Base-by-base conservation (phyloP, 2,797 vertebrate species). In the Thamnophis elegans region DNA sequence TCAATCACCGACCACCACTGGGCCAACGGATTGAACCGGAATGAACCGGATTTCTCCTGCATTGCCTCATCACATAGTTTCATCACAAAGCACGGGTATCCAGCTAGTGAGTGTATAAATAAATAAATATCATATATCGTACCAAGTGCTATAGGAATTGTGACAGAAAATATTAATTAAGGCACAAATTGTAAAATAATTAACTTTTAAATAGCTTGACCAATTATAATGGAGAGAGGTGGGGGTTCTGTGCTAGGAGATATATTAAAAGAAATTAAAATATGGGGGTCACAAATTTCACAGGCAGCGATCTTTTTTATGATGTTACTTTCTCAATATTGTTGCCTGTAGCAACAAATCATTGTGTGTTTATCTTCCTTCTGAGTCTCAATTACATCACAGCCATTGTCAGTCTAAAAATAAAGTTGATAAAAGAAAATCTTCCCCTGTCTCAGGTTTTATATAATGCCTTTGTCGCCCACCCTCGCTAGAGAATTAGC, bases 391-490 rank as follows among this genome's bases (percentile, higher is more conserved):
- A 0, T 4, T 25, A 1, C 36, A 1, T 65, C 90, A 90, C 3
- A 62, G 16, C 92, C 68, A 54, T 89, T 89, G 91, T 25, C 4
- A 93, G 68, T 36, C 82, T 58, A 88, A 88, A 87, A 93, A 65
- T 14, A 47, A 92, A 88, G n/a, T n/a, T 22, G 85, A 82, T 88
- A 68, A 42, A 90, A 86, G 36, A 90, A 92, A 85, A 92, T 11
- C 1, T 92, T 25, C 93, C 92, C n/a, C 0, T 82, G 25, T 32
- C 91, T 93, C 42, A 3, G 47, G 22, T 92, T 60, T 88, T 36
- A 73, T 7, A 4, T 32, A 59, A 32, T 16, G 9, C 10, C 36
- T 47, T 47, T 82, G 73, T 14, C 22, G 2, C 53, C 18, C 25
- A 1, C 51, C 22, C 47, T 25, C 55, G 2, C 90, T 6, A 32